Evolutionary conservation across 2,113 vertebrate species (phyloP).

Genomic region (Eonycteris spelaea): DNA sequence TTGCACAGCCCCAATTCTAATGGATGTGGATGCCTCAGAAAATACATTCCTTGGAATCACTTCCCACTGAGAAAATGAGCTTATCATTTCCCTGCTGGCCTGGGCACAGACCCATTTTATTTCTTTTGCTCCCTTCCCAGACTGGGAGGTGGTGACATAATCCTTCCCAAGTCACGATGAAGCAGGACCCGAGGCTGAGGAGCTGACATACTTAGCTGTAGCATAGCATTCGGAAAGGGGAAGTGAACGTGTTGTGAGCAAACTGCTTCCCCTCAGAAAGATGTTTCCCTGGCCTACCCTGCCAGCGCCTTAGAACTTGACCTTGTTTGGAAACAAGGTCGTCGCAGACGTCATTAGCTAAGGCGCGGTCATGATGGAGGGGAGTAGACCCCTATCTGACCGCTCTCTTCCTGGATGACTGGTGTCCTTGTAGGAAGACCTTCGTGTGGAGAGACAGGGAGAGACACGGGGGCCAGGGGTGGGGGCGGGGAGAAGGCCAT

Average conservation of each 20-base stretch:
- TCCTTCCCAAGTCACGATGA: background rate
- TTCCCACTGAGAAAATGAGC: background rate
- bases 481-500: no score
- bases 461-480: background rate
- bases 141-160: background rate
- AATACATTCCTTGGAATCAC: background rate
- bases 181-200: background rate
- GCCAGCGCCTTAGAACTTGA: background rate
- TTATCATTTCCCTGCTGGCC: rapidly evolving
- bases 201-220: background rate
- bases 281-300: rapidly evolving
- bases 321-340: background rate
- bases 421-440: background rate
- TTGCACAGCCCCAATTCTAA: background rate
- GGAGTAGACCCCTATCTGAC: background rate
- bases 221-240: background rate
- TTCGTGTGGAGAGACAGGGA: background rate
- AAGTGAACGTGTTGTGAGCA: background rate
- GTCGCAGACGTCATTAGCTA: background rate
- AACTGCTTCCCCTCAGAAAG: background rate
- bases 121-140: background rate
- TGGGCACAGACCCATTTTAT: rapidly evolving
- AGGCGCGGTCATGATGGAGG: background rate
- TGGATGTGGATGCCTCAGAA: background rate
- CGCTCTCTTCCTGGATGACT: background rate